Percentiles rank a stretch among this genome's conserved stretches.
These are phyloP conservation scores for Drosophila villosipedis DNA, from an alignment of 2,888 invertebrate genomes.

Conservation along the genomic window DNA sequence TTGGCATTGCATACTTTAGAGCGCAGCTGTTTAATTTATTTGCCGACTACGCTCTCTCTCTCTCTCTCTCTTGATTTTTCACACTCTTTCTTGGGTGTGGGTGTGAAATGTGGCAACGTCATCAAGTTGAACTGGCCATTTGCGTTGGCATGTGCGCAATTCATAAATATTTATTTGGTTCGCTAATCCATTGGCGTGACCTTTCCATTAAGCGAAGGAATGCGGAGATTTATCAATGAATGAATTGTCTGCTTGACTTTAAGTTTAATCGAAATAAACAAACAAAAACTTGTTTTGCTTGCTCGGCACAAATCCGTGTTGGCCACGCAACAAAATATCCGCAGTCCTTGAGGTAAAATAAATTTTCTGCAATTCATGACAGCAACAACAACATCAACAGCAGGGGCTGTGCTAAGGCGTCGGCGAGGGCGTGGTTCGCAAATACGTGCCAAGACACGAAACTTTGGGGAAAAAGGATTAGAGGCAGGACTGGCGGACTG, in stretches of 20 bases:
- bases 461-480: conserved; percentile 68
- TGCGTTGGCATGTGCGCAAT: conserved; percentile 66
- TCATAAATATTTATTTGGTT: conserved; percentile 72
- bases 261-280: conserved; percentile 65
- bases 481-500: not conserved
- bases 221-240: conserved; percentile 69
- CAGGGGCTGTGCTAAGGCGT: conserved; percentile 36
- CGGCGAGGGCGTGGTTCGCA: conserved; percentile 25
- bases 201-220: conserved; percentile 44
- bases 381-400: conserved; percentile 51
- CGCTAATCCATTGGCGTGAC: conserved; percentile 44
- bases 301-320: conserved; percentile 55
- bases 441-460: conserved; percentile 74
- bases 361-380: conserved; percentile 74
- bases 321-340: conserved; percentile 41
- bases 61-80: not conserved
- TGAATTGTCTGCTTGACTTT: conserved; percentile 48
- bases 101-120: conserved; percentile 55
- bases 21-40: conserved; percentile 29
- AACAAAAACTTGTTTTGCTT: conserved; percentile 57
- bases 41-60: conserved; percentile 21
- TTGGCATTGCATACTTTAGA: conserved; percentile 59
- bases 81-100: conserved; percentile 20
- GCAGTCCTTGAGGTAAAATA: conserved; percentile 75
- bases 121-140: conserved; percentile 64